A percentile compares a stretch with the other conserved stretches of the same genome.
phyloP scores from a whole-genome alignment of 2,888 invertebrate species.

The Tipula lateralis region DNA sequence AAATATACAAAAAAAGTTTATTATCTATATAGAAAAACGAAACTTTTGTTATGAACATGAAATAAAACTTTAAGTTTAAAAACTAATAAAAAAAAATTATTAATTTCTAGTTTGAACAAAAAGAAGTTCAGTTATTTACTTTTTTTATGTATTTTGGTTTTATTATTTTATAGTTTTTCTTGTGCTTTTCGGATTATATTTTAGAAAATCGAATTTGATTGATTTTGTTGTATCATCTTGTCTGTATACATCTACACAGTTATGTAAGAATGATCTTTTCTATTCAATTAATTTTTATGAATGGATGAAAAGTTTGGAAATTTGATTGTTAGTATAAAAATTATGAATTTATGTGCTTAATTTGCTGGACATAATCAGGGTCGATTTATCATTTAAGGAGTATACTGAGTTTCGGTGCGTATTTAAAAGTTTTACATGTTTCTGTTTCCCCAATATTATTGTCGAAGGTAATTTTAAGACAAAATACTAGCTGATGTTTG shows the following conservation, averaged over 20 bases:
- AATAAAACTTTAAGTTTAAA: constrained; percentile 6
- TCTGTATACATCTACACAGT: neutral
- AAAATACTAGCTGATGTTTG: no score
- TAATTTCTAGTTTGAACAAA: neutral
- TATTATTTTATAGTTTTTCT: neutral
- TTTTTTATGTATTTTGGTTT: neutral
- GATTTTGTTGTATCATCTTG: neutral
- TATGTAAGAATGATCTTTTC: neutral
- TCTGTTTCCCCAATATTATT: no score
- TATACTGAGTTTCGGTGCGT: no score
- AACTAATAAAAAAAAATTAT: constrained; percentile 6
- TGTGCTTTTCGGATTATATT: neutral
- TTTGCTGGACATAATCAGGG: no score
- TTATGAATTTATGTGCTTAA: no score
- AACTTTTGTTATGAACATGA: constrained; percentile 7
- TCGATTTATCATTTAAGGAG: no score
- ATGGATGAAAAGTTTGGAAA: neutral
- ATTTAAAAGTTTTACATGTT: no score
- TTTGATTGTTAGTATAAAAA: no score
- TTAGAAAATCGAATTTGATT: neutral
- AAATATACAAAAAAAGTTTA: neutral
- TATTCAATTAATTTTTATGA: neutral
- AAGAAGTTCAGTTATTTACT: neutral
- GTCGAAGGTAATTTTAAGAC: no score
- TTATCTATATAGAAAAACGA: neutral